Evolutionary conservation across 2,113 vertebrate genomes (phyloP), one percentile per base, ranked within the genome.

Genomic region (Takifugu bimaculatus): DNA sequence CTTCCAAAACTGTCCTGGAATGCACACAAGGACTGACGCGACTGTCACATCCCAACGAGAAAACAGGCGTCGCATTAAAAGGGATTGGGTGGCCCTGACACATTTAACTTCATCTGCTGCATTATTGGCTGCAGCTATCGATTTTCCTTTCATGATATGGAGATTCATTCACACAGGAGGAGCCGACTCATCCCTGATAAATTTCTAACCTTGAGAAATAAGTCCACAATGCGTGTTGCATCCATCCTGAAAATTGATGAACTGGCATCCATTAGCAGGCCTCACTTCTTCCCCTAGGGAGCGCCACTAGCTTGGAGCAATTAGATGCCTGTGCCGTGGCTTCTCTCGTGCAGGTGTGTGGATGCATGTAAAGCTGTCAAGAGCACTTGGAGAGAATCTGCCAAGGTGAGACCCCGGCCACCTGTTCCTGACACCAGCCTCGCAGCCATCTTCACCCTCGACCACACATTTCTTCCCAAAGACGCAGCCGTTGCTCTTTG

Each of bases 381-480:
- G 61, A 76, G 73, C 52, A 70, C 68, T 85, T 82, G 75, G 62
- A 80, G 72, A 85, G 57, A 56, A 77, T 53, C 81, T 84, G 79
- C 85, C 81, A 85, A 84, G 83, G 83, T 87, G 83, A 87, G 68
- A 91, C 85, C 83, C 81, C 56, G 75, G 64, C 88, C 88, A 91
- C 82, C 88, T 89, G 87, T 86, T 81, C 72, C 66, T 80, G 76
- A 85, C 80, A 79, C 71, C 74, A 64, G 73, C 54, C 69, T 58
- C 72, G 54, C 72, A 65, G 57, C 72, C 48, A 57, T 54, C 35
- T 54, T 27, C 51, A 48, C 26, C 27, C 44, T 32, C 50, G 47
- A n/a, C 39, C 35, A 47, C 20, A 43, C 61, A 43, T 45, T 57
- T 60, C 56, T 57, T 68, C 64, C 54, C 73, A 62, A 48, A 45